Evolutionary conservation across 2,797 vertebrate genomes (phyloP).

Genomic region (Diceros bicornis): DNA sequence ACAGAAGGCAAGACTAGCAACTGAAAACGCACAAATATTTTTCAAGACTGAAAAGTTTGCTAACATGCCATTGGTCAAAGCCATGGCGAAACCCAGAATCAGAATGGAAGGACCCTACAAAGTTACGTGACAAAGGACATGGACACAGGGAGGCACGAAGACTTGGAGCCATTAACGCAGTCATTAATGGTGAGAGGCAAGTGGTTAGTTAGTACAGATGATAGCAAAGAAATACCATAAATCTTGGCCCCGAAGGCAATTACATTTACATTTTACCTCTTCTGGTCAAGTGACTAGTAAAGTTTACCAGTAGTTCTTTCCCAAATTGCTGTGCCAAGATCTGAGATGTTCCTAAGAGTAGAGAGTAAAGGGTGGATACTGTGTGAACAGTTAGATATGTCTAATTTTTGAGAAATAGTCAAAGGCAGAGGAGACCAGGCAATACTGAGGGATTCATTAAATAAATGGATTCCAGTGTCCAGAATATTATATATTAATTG

Average conservation of each 20-base stretch:
- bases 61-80: neutral
- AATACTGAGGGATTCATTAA: neutral
- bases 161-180: neutral
- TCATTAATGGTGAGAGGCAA: neutral
- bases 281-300: neutral
- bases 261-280: neutral
- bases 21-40: neutral
- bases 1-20: neutral
- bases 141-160: neutral
- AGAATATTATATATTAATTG: neutral
- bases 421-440: slow-evolving; percentile 8
- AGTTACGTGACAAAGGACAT: neutral
- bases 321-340: neutral
- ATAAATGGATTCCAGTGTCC: neutral
- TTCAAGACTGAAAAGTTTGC: neutral
- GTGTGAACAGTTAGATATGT: neutral
- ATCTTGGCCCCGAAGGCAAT: neutral
- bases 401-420: slow-evolving; percentile 7
- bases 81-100: neutral
- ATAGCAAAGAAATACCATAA: neutral
- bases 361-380: neutral
- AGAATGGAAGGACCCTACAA: neutral
- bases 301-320: neutral
- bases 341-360: neutral
- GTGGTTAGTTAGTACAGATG: neutral